Evolutionary conservation across 2,797 vertebrate species (phyloP).

Genomic region (Phrynocephalus vlangalii): DNA sequence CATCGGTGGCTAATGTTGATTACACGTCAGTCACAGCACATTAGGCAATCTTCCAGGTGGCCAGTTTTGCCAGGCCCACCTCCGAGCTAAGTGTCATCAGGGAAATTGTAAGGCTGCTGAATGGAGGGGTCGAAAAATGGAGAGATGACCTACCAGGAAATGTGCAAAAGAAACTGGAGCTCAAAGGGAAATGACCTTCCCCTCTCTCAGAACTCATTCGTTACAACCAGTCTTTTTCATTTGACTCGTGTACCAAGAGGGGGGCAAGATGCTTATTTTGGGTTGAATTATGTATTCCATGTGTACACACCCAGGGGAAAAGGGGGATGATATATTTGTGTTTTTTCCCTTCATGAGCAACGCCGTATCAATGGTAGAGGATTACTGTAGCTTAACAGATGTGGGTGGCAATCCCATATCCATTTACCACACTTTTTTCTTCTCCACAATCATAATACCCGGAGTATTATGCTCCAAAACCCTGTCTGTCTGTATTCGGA

Average conservation of each 20-base stretch:
- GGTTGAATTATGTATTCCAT: neutral
- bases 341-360: no score
- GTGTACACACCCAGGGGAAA: neutral
- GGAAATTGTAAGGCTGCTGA: slow-evolving; percentile 48
- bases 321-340: neutral
- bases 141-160: slow-evolving; percentile 20
- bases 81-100: slow-evolving; percentile 64
- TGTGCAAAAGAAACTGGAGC: slow-evolving; percentile 34
- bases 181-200: slow-evolving; percentile 21
- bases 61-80: slow-evolving; percentile 64
- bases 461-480: no score
- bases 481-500: no score
- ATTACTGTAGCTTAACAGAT: neutral
- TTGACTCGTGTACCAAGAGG: neutral
- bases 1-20: slow-evolving; percentile 74
- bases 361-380: neutral
- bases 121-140: slow-evolving; percentile 40
- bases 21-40: slow-evolving; percentile 72
- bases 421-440: no score
- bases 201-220: no score
- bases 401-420: neutral
- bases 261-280: neutral
- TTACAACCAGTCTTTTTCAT: fast-evolving
- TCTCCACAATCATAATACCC: no score
- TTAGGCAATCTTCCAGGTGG: slow-evolving; percentile 76